A percentile compares a stretch with the other conserved stretches of the same genome.
phyloP scores from a whole-genome alignment of 2,113 vertebrate species.

The Epinephelus cyanopodus region DNA sequence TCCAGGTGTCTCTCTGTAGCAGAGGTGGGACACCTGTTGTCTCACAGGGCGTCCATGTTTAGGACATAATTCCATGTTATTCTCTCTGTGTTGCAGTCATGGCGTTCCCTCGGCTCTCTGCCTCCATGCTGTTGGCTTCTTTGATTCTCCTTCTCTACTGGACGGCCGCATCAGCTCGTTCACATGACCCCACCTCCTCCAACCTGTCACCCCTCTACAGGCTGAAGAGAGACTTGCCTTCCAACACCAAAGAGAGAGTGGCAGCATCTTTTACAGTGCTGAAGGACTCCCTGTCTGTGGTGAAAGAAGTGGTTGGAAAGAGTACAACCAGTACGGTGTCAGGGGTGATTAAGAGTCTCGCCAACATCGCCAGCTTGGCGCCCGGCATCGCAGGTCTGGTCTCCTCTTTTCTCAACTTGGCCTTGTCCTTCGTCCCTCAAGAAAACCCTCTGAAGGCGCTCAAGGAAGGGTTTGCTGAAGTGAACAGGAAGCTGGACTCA shows the following conservation, averaged over 20 bases:
- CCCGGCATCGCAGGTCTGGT: not conserved
- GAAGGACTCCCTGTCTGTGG: not conserved
- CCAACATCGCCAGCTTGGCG: not conserved
- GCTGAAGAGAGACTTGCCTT: not conserved
- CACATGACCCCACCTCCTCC: not conserved
- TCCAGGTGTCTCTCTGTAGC: too few relatives aligned
- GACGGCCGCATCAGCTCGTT: not conserved
- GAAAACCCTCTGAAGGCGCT: not conserved
- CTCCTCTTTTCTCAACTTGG: not conserved
- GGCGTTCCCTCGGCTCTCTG: not conserved
- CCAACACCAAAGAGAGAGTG: not conserved
- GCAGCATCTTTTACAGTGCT: accelerated
- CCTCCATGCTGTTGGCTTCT: not conserved
- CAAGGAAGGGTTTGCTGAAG: not conserved
- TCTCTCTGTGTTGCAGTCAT: not conserved
- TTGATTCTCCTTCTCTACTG: not conserved
- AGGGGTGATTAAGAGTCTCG: not conserved
- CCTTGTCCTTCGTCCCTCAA: not conserved
- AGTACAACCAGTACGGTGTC: accelerated
- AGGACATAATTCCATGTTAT: not conserved
- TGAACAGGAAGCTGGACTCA: slow-evolving; percentile 19
- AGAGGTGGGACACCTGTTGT: too few relatives aligned
- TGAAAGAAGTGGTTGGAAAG: not conserved
- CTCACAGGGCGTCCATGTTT: too few relatives aligned
- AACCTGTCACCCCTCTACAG: not conserved